Conservation (phyloP, 2,888 invertebrate species). For the Agrotis ipsilon region DNA sequence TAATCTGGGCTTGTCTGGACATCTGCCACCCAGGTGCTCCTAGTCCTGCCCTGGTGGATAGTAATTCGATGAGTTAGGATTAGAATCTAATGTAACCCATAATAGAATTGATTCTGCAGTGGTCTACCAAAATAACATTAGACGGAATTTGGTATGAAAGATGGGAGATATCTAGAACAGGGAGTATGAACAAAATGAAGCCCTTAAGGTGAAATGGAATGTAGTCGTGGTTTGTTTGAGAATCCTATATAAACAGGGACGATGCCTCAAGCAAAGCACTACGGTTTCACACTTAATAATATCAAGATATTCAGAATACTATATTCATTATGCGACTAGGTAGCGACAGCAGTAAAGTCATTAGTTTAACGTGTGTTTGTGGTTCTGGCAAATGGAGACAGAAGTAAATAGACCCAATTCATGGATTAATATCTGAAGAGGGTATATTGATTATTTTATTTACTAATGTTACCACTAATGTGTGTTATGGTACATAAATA, state of each 20-base stretch:
- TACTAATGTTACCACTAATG: constrained; percentile 12
- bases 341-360: background rate
- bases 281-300: background rate
- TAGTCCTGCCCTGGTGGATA: no score
- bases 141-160: no score
- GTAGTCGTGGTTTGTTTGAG: background rate
- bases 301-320: constrained; percentile 2
- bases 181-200: background rate
- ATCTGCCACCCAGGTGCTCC: no score
- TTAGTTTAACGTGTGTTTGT: constrained; percentile 19
- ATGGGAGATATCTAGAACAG: background rate
- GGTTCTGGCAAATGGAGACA: constrained; percentile 8
- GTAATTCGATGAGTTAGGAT: no score
- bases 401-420: constrained; percentile 11
- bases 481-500: background rate
- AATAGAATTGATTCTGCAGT: no score
- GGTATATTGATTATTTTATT: constrained; percentile 10
- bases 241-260: background rate
- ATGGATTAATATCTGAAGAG: background rate
- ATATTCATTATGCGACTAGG: constrained; percentile 16
- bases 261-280: background rate
- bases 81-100: no score
- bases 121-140: no score
- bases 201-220: no score
- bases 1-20: no score